Evolutionary conservation across 2,888 invertebrate species (phyloP).

Genomic region (Galerucella nymphaeae): DNA sequence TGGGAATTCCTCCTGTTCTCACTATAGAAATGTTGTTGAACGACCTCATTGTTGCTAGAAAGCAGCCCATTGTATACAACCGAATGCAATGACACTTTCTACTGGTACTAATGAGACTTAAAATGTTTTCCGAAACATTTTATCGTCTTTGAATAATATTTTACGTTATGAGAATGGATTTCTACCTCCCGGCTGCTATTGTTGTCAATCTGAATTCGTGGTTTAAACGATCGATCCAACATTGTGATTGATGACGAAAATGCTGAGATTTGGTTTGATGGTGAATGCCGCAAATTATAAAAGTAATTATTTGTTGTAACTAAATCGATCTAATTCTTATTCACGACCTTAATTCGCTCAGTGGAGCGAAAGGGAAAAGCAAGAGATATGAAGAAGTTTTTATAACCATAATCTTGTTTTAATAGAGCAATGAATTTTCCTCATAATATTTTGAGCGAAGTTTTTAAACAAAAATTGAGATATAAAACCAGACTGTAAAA

Average conservation of each 20-base stretch:
- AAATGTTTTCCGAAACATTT: slow-evolving; percentile 25
- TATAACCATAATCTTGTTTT: too few species aligned
- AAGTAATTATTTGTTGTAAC: not conserved
- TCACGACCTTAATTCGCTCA: too few species aligned
- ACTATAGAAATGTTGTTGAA: not conserved
- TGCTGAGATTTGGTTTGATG: not conserved
- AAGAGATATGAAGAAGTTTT: too few species aligned
- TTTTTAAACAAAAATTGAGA: too few species aligned
- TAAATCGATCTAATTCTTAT: too few species aligned
- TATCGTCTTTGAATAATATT: slow-evolving; percentile 23
- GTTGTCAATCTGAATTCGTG: slow-evolving; percentile 19
- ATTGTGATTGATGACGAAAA: slow-evolving; percentile 18
- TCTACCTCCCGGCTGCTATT: slow-evolving; percentile 9
- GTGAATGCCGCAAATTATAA: not conserved
- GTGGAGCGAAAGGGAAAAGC: too few species aligned
- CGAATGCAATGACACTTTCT: slow-evolving; percentile 20
- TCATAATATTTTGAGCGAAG: too few species aligned
- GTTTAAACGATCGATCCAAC: slow-evolving; percentile 13
- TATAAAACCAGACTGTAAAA: too few species aligned
- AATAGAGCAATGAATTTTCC: too few species aligned
- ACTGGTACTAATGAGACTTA: slow-evolving; percentile 23
- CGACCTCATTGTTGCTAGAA: slow-evolving; percentile 10
- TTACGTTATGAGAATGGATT: slow-evolving; percentile 17
- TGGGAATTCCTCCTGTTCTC: not conserved
- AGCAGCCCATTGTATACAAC: slow-evolving; percentile 15